Evolutionary conservation across 2,113 vertebrate species (phyloP).

Genomic region (Steatornis caripensis): DNA sequence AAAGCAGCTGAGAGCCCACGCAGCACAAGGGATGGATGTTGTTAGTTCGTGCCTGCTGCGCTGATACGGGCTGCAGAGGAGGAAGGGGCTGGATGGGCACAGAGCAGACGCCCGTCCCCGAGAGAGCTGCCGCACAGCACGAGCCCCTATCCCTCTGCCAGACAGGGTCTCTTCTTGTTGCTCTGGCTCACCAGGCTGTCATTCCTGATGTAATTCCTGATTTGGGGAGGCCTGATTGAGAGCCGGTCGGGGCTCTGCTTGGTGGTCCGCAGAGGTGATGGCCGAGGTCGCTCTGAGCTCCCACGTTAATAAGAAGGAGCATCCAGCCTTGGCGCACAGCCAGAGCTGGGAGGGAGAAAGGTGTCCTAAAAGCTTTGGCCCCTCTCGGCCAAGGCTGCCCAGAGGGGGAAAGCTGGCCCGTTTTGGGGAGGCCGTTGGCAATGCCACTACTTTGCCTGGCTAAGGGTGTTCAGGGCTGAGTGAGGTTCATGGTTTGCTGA

Average conservation of each 20-base stretch:
- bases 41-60: rapidly evolving
- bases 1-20: rapidly evolving
- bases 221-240: neutral
- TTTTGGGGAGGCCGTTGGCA: rapidly evolving
- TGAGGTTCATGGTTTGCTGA: rapidly evolving
- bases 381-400: neutral
- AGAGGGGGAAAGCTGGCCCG: neutral
- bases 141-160: neutral
- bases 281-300: neutral
- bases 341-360: neutral
- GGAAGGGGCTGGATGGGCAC: neutral
- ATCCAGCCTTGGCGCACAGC: neutral
- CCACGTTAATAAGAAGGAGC: neutral
- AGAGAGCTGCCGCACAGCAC: neutral
- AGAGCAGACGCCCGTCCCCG: rapidly evolving
- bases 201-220: neutral
- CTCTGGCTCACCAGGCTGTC: neutral
- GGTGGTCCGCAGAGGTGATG: neutral
- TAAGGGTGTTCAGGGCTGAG: neutral
- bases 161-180: rapidly evolving
- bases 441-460: neutral
- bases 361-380: neutral
- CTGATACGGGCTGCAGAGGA: neutral
- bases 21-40: rapidly evolving
- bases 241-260: neutral